Evolutionary conservation across 2,888 invertebrate species (phyloP).

Genomic region (Ferdinandea cuprea): DNA sequence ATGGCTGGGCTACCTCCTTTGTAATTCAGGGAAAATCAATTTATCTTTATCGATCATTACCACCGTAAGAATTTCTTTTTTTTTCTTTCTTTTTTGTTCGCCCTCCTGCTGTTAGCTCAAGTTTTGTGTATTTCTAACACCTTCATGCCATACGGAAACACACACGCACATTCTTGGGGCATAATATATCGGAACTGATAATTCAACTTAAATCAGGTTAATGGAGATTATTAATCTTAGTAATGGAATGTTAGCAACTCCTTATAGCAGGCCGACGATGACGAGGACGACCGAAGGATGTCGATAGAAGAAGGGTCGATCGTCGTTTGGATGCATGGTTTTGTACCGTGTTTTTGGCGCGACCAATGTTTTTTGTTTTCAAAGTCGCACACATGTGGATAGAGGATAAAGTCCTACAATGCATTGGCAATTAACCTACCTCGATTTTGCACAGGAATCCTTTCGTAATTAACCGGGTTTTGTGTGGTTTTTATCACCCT

Average conservation of each 20-base stretch:
- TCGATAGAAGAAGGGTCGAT: neutral
- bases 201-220: slow-evolving; percentile 71
- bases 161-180: neutral
- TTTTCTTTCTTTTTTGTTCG: neutral
- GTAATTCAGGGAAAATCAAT: slow-evolving; percentile 62
- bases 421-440: slow-evolving; percentile 23
- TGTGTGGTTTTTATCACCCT: slow-evolving; percentile 1
- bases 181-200: slow-evolving; percentile 12
- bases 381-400: slow-evolving; percentile 6
- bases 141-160: neutral
- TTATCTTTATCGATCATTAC: slow-evolving; percentile 74
- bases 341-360: neutral
- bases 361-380: slow-evolving; percentile 1
- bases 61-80: slow-evolving; percentile 25
- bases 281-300: neutral
- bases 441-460: slow-evolving; percentile 14
- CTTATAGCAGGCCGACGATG: neutral
- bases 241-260: slow-evolving; percentile 19
- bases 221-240: slow-evolving; percentile 64
- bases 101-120: neutral
- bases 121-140: slow-evolving; percentile 7
- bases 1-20: neutral
- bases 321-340: neutral
- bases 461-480: slow-evolving; percentile 32
- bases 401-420: neutral